phyloP scores from a whole-genome alignment of 1,140 invertebrate species.

The Pseudomyrmex gracilis region DNA sequence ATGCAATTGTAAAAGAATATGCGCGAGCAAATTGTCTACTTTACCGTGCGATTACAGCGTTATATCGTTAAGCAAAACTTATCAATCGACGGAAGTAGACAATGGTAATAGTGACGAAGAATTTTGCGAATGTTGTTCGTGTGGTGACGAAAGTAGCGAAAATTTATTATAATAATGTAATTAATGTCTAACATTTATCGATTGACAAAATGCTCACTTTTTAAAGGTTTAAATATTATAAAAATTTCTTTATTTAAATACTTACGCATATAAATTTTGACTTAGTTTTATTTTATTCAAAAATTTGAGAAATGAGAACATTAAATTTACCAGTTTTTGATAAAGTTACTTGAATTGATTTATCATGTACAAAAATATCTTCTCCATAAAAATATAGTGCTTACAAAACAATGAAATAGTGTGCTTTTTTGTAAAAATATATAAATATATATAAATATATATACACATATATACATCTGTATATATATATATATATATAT shows the following conservation, averaged over 20 bases:
- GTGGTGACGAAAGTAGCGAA: constrained; percentile 60
- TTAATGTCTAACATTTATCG: background rate
- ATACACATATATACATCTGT: too few species aligned
- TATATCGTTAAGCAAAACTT: background rate
- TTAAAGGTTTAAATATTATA: background rate
- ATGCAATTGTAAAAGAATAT: constrained; percentile 67
- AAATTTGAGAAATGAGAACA: background rate
- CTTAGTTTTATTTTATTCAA: too few species aligned
- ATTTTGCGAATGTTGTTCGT: constrained; percentile 75
- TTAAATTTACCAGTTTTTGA: background rate
- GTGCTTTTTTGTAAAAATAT: background rate
- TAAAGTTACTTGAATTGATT: too few species aligned
- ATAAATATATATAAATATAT: background rate
- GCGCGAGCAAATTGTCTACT: background rate
- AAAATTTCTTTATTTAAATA: constrained; percentile 4
- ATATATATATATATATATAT: too few species aligned
- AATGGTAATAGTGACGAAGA: constrained; percentile 69
- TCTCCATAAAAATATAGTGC: background rate
- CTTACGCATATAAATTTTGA: background rate
- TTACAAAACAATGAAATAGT: background rate
- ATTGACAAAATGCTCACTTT: background rate
- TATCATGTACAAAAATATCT: too few species aligned
- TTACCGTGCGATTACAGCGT: constrained; percentile 39
- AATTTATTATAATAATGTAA: background rate
- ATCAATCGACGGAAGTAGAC: constrained; percentile 23